Conservation (phyloP, 2,888 invertebrate species). For the Diaphora mendica region DNA sequence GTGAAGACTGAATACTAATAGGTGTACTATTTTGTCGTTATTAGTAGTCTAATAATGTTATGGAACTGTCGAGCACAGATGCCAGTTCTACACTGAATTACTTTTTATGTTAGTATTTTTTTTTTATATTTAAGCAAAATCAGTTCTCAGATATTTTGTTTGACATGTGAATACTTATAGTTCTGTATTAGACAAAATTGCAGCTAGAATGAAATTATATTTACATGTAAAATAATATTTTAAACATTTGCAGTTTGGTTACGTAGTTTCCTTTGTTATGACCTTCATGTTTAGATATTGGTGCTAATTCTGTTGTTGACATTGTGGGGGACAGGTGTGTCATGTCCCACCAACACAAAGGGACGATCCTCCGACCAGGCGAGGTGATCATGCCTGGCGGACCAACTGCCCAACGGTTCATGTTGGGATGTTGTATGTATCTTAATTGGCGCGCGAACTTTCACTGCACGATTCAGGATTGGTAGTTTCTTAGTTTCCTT, state of each 20-base stretch:
- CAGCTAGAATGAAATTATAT: neutral
- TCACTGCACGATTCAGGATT: too few relatives aligned
- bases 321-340: too few relatives aligned
- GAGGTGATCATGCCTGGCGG: too few relatives aligned
- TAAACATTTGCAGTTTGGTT: neutral
- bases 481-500: too few relatives aligned
- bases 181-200: neutral
- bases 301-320: too few relatives aligned
- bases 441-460: too few relatives aligned
- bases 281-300: neutral
- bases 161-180: neutral
- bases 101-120: conserved; percentile 44
- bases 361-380: too few relatives aligned
- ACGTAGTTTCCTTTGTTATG: neutral
- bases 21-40: conserved; percentile 53
- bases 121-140: conserved; percentile 14
- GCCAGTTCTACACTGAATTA: conserved; percentile 27
- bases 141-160: conserved; percentile 4
- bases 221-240: neutral
- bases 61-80: conserved; percentile 38
- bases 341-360: too few relatives aligned
- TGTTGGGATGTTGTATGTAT: too few relatives aligned
- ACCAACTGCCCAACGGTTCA: too few relatives aligned
- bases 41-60: conserved; percentile 50
- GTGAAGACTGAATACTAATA: conserved; percentile 81